These are phyloP conservation scores for Sparidentex hasta DNA, from an alignment of 2,797 vertebrate genomes.

Conservation along the genomic window DNA sequence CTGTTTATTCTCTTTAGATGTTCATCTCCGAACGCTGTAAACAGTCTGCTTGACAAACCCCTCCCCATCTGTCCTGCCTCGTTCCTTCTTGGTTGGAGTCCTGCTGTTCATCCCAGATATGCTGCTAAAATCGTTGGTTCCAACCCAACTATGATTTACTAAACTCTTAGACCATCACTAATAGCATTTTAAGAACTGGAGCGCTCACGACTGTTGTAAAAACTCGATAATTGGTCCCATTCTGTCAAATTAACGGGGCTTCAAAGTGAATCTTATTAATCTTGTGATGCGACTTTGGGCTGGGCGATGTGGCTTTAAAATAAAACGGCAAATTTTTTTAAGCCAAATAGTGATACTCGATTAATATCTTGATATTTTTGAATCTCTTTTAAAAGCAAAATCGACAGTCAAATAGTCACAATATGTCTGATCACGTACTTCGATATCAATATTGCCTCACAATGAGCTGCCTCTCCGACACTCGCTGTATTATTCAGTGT, in stretches of 20 bases:
- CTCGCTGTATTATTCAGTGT: neutral
- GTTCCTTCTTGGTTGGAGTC: neutral
- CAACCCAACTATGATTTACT: conserved; percentile 3
- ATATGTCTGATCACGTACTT: no score
- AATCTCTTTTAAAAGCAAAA: no score
- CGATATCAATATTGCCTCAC: no score
- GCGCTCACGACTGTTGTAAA: no score
- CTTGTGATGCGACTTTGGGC: neutral
- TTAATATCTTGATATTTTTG: no score
- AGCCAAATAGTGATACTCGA: no score
- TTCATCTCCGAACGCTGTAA: neutral
- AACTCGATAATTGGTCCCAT: neutral
- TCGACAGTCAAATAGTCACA: no score
- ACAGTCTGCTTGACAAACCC: neutral
- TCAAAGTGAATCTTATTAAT: neutral
- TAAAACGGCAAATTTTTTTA: no score
- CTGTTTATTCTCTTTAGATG: neutral
- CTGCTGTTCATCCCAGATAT: neutral
- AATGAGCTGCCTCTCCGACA: neutral
- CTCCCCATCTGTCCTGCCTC: neutral
- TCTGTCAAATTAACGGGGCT: neutral
- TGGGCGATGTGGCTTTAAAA: no score
- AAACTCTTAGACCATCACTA: neutral
- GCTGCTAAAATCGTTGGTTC: neutral
- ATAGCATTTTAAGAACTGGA: neutral